phyloP scores from a whole-genome alignment of 2,113 vertebrate species.

The Pao palembangensis region DNA sequence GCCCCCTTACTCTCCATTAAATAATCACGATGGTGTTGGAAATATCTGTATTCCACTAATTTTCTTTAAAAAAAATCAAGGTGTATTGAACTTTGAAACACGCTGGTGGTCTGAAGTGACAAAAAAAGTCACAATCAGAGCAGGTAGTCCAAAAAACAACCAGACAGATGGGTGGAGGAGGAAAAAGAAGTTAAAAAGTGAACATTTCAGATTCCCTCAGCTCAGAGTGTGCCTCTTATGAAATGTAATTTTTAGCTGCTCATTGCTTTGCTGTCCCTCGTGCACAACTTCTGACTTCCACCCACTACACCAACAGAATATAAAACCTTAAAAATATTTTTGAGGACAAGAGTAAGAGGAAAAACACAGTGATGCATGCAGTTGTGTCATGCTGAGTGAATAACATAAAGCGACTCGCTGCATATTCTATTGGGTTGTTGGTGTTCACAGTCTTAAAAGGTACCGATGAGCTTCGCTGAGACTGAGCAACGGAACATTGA shows the following conservation, averaged over 20 bases:
- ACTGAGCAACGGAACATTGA: conserved; percentile 19
- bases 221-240: too few species aligned
- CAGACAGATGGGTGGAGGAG: neutral
- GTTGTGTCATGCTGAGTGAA: conserved; percentile 26
- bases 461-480: conserved; percentile 27
- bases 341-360: neutral
- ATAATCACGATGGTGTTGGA: too few species aligned
- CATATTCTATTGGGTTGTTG: conserved; percentile 17
- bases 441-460: conserved; percentile 39
- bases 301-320: conserved; percentile 7
- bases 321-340: conserved; percentile 7
- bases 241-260: too few species aligned
- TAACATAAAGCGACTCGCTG: conserved; percentile 22
- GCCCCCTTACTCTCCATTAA: too few species aligned
- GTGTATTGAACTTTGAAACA: neutral
- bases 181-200: neutral
- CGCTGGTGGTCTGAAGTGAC: conserved; percentile 10
- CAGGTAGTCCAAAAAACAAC: conserved; percentile 15
- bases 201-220: neutral
- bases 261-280: neutral
- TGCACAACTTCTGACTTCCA: neutral
- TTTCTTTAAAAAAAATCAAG: too few species aligned
- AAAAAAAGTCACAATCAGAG: conserved; percentile 16
- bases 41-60: too few species aligned
- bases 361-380: conserved; percentile 3